Percentiles rank a stretch among this genome's conserved stretches.
phyloP scores from a whole-genome alignment of 2,797 vertebrate genomes.

The Vipera latastei region DNA sequence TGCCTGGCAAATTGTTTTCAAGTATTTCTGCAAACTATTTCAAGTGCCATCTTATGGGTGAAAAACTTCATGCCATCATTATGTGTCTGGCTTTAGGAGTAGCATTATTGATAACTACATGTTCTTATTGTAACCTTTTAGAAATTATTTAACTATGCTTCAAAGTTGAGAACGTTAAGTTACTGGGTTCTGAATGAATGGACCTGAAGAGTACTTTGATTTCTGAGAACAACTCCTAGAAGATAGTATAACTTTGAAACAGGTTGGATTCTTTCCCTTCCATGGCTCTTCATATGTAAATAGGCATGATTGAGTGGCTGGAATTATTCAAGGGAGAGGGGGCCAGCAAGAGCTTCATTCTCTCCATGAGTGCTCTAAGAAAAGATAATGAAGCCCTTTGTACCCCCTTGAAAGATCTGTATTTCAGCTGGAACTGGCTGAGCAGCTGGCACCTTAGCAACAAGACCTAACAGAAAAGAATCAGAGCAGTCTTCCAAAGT shows the following conservation, averaged over 20 bases:
- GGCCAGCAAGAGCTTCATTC: slow-evolving; percentile 38
- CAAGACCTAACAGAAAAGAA: slow-evolving; percentile 61
- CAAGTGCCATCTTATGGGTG: not conserved
- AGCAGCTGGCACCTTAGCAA: slow-evolving; percentile 76
- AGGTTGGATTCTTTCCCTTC: slow-evolving; percentile 5
- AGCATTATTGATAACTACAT: not conserved
- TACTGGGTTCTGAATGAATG: not conserved
- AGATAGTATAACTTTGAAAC: not conserved
- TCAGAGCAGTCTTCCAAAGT: slow-evolving; percentile 64
- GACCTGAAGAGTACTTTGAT: not conserved
- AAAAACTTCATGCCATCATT: not conserved
- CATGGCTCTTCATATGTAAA: slow-evolving; percentile 20
- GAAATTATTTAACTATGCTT: not conserved
- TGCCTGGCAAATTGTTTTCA: not conserved
- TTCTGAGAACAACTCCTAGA: not conserved
- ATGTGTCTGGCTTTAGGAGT: not conserved
- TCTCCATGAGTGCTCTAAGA: slow-evolving; percentile 40
- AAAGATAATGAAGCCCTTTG: slow-evolving; percentile 74
- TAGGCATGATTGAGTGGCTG: not conserved
- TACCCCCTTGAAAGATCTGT: slow-evolving; percentile 59
- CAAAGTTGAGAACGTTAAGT: not conserved
- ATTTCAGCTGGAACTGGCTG: slow-evolving; percentile 60
- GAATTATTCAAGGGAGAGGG: slow-evolving; percentile 14
- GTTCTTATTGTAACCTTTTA: not conserved
- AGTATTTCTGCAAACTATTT: not conserved